Percentiles rank a stretch among this genome's conserved stretches.
These are phyloP conservation scores for Spea bombifrons DNA, from an alignment of 2,113 vertebrate genomes.

Conservation along the genomic window DNA sequence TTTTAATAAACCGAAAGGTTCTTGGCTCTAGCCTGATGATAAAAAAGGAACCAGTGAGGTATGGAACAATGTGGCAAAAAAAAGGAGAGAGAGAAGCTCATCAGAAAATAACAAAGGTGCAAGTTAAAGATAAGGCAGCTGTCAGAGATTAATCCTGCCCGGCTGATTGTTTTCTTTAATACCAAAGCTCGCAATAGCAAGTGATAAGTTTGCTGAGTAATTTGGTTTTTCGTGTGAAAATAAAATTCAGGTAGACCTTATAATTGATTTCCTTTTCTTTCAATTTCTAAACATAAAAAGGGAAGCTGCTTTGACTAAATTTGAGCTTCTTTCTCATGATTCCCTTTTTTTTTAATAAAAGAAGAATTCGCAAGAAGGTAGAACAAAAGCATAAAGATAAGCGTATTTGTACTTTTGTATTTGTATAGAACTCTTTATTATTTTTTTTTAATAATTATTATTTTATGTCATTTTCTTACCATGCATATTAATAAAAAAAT, in stretches of 20 bases:
- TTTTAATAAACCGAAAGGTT: conserved; percentile 99
- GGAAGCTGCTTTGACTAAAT: conserved; percentile 75
- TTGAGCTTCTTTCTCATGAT: conserved; percentile 45
- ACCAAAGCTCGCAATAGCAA: conserved; percentile 96
- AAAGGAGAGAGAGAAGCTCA: conserved; percentile 84
- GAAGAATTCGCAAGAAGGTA: conserved; percentile 14
- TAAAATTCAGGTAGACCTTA: conserved; percentile 98
- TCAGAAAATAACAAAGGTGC: conserved; percentile 99
- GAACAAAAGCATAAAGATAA: conserved; percentile 3
- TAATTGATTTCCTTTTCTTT: conserved; percentile 98
- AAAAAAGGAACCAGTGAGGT: conserved; percentile 99
- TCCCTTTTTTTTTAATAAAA: conserved; percentile 21
- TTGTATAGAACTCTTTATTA: no score
- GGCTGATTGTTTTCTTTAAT: conserved; percentile 99
- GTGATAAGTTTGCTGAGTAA: conserved; percentile 99
- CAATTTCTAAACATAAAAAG: conserved; percentile 84
- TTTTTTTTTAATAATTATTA: no score
- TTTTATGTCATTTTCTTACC: no score
- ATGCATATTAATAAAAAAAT: no score
- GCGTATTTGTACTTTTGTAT: neutral
- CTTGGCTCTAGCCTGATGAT: conserved; percentile 86
- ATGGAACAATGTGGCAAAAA: conserved; percentile 92
- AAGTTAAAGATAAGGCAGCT: conserved; percentile 99
- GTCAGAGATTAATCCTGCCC: conserved; percentile 99
- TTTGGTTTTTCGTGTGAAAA: conserved; percentile 97